Evolutionary conservation across 2,888 invertebrate genomes (phyloP).

Genomic region (Folsomia manolachei): DNA sequence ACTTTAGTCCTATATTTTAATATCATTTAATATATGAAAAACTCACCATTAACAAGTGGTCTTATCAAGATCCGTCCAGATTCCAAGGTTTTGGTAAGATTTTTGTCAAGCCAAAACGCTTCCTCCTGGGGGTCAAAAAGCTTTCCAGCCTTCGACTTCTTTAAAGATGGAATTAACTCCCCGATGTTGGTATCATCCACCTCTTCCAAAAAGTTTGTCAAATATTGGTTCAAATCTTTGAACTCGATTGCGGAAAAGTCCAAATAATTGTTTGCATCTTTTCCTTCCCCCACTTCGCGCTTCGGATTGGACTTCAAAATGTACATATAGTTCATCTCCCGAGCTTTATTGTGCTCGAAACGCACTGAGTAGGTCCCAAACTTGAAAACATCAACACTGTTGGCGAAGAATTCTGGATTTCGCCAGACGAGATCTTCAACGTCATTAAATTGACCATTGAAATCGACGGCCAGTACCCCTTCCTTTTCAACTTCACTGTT

Average conservation of each 20-base stretch:
- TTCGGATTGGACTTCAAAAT: background rate
- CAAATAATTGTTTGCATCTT: background rate
- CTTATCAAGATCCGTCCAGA: background rate
- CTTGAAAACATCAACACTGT: background rate
- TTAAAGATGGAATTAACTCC: background rate
- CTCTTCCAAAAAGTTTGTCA: background rate
- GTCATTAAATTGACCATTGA: background rate
- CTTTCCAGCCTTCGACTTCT: background rate
- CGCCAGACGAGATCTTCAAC: background rate
- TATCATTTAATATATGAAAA: background rate
- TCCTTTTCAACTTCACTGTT: background rate
- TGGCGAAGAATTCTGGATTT: background rate
- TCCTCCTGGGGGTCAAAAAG: background rate
- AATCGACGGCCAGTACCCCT: background rate
- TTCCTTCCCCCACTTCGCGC: background rate
- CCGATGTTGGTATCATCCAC: background rate
- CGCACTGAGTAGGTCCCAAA: background rate
- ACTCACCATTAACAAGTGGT: background rate
- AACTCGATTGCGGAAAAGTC: background rate
- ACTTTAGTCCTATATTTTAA: background rate
- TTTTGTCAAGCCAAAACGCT: background rate
- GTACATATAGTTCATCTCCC: background rate
- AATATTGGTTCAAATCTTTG: background rate
- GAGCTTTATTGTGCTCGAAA: background rate
- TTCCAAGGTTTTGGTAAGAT: background rate